phyloP scores from a whole-genome alignment of 2,888 invertebrate genomes.

The Eudemis profundana region DNA sequence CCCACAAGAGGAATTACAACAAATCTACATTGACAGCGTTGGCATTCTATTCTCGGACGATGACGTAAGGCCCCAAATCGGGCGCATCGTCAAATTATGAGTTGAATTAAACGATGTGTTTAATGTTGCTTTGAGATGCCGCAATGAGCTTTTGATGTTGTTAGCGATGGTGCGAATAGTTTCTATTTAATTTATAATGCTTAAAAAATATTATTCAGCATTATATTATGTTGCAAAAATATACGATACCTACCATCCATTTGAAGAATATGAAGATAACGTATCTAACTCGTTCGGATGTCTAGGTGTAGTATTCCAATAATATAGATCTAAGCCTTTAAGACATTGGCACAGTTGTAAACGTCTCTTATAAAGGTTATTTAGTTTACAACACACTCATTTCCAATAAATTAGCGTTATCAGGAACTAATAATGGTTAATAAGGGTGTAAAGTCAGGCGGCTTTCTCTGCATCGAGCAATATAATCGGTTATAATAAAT shows the following conservation, averaged over 20 bases:
- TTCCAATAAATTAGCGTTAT: slow-evolving; percentile 36
- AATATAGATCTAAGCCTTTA: not conserved
- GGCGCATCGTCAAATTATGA: slow-evolving; percentile 51
- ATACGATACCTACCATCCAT: no score
- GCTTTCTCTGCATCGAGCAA: slow-evolving; percentile 40
- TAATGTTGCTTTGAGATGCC: slow-evolving; percentile 26
- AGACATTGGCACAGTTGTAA: slow-evolving; percentile 1
- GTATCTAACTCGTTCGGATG: no score
- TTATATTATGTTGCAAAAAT: no score
- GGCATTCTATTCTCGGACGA: slow-evolving; percentile 72
- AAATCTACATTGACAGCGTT: slow-evolving; percentile 73
- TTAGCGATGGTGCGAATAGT: slow-evolving; percentile 8
- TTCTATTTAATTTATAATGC: slow-evolving; percentile 2
- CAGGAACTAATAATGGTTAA: slow-evolving; percentile 34
- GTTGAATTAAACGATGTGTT: slow-evolving; percentile 34
- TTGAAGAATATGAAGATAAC: no score
- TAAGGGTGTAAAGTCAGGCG: slow-evolving; percentile 35
- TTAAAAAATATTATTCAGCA: no score
- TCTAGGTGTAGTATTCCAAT: no score
- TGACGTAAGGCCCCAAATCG: slow-evolving; percentile 70
- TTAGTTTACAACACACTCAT: slow-evolving; percentile 7
- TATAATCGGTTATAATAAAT: slow-evolving; percentile 37
- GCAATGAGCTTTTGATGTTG: slow-evolving; percentile 26
- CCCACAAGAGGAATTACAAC: slow-evolving; percentile 76
- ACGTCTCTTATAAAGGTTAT: slow-evolving; percentile 2